A percentile compares a stretch with the other conserved stretches of the same genome.
These are phyloP conservation scores for Delphinus delphis DNA, from an alignment of 2,113 vertebrate species.

Conservation along the genomic window DNA sequence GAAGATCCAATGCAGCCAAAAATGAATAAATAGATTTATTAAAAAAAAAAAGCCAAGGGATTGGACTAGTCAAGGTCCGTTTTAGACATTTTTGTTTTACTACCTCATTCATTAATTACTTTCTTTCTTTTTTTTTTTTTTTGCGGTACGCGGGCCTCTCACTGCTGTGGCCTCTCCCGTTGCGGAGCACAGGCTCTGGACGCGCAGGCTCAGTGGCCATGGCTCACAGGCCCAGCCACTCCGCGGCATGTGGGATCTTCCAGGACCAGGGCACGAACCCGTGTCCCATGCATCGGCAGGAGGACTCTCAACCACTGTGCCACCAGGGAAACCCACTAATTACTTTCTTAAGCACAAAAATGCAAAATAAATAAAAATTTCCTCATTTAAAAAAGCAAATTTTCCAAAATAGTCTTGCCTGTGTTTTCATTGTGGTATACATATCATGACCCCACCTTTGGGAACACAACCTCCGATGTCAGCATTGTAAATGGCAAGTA, in stretches of 20 bases:
- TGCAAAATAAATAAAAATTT: slow-evolving; percentile 17
- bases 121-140: background rate
- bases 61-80: background rate
- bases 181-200: too few relatives aligned
- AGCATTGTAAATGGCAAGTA: background rate
- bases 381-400: background rate
- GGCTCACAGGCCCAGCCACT: too few relatives aligned
- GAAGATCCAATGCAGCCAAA: too few relatives aligned
- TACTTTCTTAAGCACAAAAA: background rate
- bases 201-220: too few relatives aligned
- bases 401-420: background rate
- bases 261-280: too few relatives aligned
- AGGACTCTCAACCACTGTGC: too few relatives aligned
- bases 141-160: too few relatives aligned
- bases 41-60: background rate
- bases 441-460: background rate
- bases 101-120: background rate
- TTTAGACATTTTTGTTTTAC: background rate
- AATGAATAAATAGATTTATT: too few relatives aligned
- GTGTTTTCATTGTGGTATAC: background rate
- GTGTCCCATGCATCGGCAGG: too few relatives aligned
- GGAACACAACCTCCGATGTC: background rate
- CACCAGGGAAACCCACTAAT: background rate
- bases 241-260: too few relatives aligned
- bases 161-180: too few relatives aligned